Evolutionary conservation across 2,888 invertebrate genomes (phyloP).

Genomic region (Melikaiella ostensackeni): DNA sequence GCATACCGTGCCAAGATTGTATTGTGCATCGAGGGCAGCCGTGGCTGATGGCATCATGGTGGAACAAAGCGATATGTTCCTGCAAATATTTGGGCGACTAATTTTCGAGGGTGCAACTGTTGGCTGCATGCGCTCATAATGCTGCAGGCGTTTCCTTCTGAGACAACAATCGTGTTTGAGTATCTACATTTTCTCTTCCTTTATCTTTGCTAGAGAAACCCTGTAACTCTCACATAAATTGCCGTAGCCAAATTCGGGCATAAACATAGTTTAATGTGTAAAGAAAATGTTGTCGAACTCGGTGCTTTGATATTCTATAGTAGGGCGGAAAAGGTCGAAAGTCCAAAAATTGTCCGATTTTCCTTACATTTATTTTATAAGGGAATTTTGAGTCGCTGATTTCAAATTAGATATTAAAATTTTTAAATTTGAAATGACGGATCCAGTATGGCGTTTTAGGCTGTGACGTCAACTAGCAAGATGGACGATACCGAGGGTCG

Average conservation of each 20-base stretch:
- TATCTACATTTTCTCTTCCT: conserved; percentile 11
- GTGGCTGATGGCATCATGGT: conserved; percentile 32
- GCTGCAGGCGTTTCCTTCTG: conserved; percentile 31
- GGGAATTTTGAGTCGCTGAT: too few relatives aligned
- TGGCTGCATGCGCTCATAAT: neutral
- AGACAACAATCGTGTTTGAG: conserved; percentile 11
- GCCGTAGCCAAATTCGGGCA: neutral
- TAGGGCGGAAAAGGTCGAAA: too few relatives aligned
- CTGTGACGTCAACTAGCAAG: too few relatives aligned
- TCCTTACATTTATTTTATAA: too few relatives aligned
- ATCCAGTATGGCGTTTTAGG: too few relatives aligned
- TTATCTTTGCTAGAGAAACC: neutral
- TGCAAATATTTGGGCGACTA: conserved; percentile 33
- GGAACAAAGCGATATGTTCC: conserved; percentile 37
- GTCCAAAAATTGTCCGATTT: too few relatives aligned
- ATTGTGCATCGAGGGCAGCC: conserved; percentile 20
- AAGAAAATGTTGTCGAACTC: too few relatives aligned
- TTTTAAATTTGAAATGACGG: too few relatives aligned
- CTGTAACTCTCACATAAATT: neutral
- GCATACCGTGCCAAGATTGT: conserved; percentile 28
- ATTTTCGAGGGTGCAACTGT: conserved; percentile 31
- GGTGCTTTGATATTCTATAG: too few relatives aligned
- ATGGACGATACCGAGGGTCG: too few relatives aligned
- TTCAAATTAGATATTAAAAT: too few relatives aligned
- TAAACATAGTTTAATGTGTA: neutral